These are phyloP conservation scores for Aegotheles bennettii DNA, from an alignment of 2,113 vertebrate genomes.

Conservation along the genomic window DNA sequence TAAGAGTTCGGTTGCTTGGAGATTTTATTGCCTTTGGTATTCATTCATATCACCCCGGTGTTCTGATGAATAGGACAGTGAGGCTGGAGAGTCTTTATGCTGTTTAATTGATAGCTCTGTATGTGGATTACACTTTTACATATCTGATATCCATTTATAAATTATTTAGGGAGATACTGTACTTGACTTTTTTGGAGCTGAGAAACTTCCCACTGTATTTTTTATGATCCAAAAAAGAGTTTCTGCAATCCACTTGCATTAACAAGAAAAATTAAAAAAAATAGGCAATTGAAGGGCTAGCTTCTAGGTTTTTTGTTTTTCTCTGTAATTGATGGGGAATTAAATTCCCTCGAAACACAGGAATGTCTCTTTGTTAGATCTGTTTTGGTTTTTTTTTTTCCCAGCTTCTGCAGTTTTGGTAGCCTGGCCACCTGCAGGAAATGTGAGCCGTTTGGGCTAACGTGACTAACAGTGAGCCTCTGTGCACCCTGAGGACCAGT, in stretches of 20 bases:
- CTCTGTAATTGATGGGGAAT: not conserved
- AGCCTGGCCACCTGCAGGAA: slow-evolving; percentile 35
- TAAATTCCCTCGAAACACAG: not conserved
- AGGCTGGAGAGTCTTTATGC: not conserved
- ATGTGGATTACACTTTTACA: not conserved
- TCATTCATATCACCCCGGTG: not conserved
- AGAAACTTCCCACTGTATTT: not conserved
- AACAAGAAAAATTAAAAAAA: not conserved
- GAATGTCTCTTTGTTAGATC: not conserved
- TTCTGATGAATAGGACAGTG: not conserved
- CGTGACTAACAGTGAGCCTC: not conserved
- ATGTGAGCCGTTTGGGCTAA: not conserved
- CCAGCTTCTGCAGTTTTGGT: not conserved
- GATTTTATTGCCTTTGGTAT: accelerated
- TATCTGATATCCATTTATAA: not conserved
- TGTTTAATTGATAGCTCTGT: not conserved
- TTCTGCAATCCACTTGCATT: not conserved
- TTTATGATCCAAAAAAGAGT: not conserved
- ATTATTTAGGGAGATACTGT: not conserved
- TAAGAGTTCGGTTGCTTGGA: not conserved
- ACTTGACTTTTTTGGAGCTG: not conserved
- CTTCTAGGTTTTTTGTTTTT: not conserved
- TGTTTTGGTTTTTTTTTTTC: not conserved
- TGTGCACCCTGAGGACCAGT: not conserved
- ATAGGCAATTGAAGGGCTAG: not conserved